These are phyloP conservation scores for Phylloscopus trochilus DNA, from an alignment of 2,113 vertebrate genomes.

Conservation along the genomic window DNA sequence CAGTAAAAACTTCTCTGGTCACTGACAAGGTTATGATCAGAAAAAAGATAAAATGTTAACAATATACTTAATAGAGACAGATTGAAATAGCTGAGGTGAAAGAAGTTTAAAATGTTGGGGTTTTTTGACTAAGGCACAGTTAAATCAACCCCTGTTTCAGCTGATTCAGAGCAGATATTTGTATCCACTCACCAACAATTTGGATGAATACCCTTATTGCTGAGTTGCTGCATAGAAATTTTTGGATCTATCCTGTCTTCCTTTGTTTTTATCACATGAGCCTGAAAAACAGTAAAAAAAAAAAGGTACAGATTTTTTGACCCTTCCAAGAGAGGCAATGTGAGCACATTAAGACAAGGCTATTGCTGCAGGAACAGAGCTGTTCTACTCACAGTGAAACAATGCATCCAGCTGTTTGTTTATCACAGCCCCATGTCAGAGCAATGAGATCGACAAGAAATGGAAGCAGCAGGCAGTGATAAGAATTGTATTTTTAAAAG, in stretches of 20 bases:
- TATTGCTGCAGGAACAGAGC: neutral
- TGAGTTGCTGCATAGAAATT: neutral
- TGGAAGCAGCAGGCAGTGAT: slow-evolving; percentile 2
- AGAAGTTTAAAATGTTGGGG: neutral
- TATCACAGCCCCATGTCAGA: neutral
- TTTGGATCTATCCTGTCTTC: neutral
- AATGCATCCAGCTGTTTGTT: neutral
- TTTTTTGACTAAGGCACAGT: neutral
- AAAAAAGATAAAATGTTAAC: neutral
- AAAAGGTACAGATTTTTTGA: neutral
- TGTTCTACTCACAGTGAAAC: neutral
- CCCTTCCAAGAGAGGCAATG: neutral
- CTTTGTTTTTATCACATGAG: neutral
- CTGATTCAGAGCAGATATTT: neutral
- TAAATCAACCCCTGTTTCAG: neutral
- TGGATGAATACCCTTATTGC: neutral
- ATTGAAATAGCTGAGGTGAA: neutral
- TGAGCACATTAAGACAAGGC: neutral
- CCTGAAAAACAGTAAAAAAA: neutral
- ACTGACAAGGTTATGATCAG: neutral
- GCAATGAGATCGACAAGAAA: neutral
- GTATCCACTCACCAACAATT: neutral
- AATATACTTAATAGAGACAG: neutral
- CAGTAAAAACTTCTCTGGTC: neutral
- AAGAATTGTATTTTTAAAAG: slow-evolving; percentile 34